phyloP scores from a whole-genome alignment of 1,140 invertebrate genomes.

The Chironomus tepperi region DNA sequence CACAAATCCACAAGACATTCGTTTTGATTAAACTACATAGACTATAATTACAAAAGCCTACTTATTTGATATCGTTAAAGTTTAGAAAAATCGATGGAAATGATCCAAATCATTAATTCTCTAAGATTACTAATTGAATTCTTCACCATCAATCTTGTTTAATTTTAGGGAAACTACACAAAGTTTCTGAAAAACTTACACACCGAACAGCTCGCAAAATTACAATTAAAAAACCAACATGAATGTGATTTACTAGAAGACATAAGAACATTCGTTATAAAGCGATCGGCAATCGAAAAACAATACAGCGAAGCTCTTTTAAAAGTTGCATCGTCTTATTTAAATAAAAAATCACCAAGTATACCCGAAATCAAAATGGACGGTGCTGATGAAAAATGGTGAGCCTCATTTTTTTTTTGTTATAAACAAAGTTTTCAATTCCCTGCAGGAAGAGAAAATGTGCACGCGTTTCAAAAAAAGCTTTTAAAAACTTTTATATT shows the following conservation, averaged over 20 bases:
- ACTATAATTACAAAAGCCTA: too few relatives aligned
- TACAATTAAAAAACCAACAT: conserved; percentile 91
- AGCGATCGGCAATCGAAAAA: conserved; percentile 86
- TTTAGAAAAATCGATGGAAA: too few relatives aligned
- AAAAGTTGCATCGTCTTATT: conserved; percentile 81
- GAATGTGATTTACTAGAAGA: conserved; percentile 92
- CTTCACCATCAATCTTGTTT: too few relatives aligned
- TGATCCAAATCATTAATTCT: too few relatives aligned
- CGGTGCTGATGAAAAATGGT: conserved; percentile 84
- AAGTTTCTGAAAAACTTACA: conserved; percentile 88
- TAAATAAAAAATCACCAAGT: conserved; percentile 86
- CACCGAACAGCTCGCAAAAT: conserved; percentile 81
- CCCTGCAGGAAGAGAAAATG: too few relatives aligned
- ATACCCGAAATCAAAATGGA: conserved; percentile 82
- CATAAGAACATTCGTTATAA: conserved; percentile 84
- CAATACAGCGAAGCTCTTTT: conserved; percentile 87
- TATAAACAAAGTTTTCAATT: too few relatives aligned
- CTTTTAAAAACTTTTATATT: too few relatives aligned
- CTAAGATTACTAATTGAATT: too few relatives aligned
- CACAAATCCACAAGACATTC: too few relatives aligned
- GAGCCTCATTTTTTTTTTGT: conserved; percentile 34
- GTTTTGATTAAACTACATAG: too few relatives aligned
- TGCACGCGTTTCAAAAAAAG: too few relatives aligned
- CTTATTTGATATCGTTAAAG: too few relatives aligned
- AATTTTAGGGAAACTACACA: conserved; percentile 70